These are phyloP conservation scores for Crossaster papposus DNA, from an alignment of 53 echinoderm and acorn worm genomes.

Conservation along the genomic window DNA sequence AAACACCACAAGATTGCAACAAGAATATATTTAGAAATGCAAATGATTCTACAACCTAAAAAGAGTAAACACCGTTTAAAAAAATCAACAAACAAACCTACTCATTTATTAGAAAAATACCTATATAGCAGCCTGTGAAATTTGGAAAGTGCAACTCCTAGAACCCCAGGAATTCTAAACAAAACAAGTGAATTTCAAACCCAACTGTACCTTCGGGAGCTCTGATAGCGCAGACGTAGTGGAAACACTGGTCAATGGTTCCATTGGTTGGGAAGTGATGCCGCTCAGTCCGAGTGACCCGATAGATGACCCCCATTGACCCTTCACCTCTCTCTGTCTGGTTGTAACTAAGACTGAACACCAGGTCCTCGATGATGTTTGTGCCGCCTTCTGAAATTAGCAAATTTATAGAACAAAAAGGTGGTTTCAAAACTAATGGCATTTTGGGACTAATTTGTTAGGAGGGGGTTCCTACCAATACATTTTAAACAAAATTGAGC, in stretches of 20 bases:
- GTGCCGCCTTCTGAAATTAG: slow-evolving; percentile 66
- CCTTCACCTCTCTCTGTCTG: slow-evolving; percentile 81
- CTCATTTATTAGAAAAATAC: too few species aligned
- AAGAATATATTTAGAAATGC: not conserved
- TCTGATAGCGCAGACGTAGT: slow-evolving; percentile 90
- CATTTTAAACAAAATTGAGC: too few species aligned
- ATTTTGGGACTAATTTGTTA: too few species aligned
- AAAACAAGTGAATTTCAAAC: not conserved
- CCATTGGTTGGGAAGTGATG: slow-evolving; percentile 85
- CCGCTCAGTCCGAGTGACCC: slow-evolving; percentile 79
- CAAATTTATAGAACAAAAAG: too few species aligned
- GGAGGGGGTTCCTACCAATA: too few species aligned
- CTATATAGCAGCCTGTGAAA: too few species aligned
- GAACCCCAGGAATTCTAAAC: too few species aligned
- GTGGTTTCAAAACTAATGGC: too few species aligned
- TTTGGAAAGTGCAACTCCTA: too few species aligned
- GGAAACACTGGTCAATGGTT: slow-evolving; percentile 86
- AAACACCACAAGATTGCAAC: not conserved
- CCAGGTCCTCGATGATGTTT: slow-evolving; percentile 81
- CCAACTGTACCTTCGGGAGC: slow-evolving; percentile 82
- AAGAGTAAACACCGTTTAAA: too few species aligned
- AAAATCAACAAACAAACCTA: too few species aligned
- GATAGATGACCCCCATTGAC: slow-evolving; percentile 79
- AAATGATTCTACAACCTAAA: too few species aligned
- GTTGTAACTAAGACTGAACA: slow-evolving; percentile 96